These are phyloP conservation scores for Capra hircus DNA, from an alignment of 2,113 vertebrate genomes.

Conservation along the genomic window DNA sequence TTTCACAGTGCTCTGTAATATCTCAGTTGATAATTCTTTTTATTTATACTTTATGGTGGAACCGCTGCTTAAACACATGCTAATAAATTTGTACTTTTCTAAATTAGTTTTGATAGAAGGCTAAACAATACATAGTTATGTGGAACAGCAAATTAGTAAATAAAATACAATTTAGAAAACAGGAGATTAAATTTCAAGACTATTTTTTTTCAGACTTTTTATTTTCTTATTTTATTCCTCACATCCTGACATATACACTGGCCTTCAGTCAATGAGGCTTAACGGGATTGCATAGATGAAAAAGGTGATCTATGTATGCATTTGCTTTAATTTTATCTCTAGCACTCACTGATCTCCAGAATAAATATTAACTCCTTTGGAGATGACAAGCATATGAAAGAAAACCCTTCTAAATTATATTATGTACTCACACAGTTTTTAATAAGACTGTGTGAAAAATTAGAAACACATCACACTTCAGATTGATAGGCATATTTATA, in stretches of 20 bases:
- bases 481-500: conserved; percentile 30
- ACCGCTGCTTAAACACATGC: background rate
- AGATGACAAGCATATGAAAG: conserved; percentile 74
- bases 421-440: conserved; percentile 65
- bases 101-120: background rate
- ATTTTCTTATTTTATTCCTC: conserved; percentile 38
- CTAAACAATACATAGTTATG: background rate
- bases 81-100: background rate
- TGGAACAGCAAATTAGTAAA: background rate
- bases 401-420: conserved; percentile 81
- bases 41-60: background rate
- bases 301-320: conserved; percentile 49
- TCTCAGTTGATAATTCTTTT: background rate
- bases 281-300: conserved; percentile 77
- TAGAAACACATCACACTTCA: conserved; percentile 36
- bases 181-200: background rate
- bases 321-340: conserved; percentile 80
- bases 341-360: conserved; percentile 73
- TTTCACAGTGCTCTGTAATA: background rate
- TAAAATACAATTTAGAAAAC: background rate
- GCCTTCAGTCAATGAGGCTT: conserved; percentile 75
- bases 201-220: background rate
- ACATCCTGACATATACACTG: conserved; percentile 7
- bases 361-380: conserved; percentile 80
- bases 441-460: conserved; percentile 74